These are phyloP conservation scores for Enteromius trimaculatus DNA, from an alignment of 2,797 vertebrate species.

Conservation along the genomic window DNA sequence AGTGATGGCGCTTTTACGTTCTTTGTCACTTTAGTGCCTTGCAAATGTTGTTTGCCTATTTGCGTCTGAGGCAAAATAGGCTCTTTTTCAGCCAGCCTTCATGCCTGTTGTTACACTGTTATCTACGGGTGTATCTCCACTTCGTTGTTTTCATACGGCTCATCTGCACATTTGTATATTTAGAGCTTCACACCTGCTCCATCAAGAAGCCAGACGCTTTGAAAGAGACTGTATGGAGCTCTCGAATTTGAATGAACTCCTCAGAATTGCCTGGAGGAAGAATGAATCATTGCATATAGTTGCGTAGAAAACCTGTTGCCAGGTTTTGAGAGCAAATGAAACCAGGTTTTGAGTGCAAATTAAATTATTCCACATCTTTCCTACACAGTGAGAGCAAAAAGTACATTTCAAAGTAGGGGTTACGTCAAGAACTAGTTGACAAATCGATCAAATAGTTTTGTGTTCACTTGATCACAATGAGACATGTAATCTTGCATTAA, in stretches of 20 bases:
- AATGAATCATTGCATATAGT: constrained; percentile 14
- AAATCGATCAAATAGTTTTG: not conserved
- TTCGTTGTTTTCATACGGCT: constrained; percentile 33
- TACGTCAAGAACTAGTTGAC: not conserved
- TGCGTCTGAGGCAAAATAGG: constrained; percentile 14
- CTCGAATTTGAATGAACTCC: constrained; percentile 53
- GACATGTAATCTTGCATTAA: not conserved
- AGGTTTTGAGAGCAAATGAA: constrained; percentile 12
- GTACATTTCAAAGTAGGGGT: not conserved
- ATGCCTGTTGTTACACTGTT: constrained; percentile 30
- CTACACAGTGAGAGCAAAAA: not conserved
- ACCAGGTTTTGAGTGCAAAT: constrained; percentile 3
- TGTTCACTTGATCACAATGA: not conserved
- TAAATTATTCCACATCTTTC: not conserved
- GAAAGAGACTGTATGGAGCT: constrained; percentile 30
- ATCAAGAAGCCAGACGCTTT: not conserved
- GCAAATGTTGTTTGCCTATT: constrained; percentile 9
- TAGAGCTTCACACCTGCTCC: constrained; percentile 41
- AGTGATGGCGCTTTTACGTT: constrained; percentile 10
- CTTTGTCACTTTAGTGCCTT: constrained; percentile 21
- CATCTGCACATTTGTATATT: constrained; percentile 41
- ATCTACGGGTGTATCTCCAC: constrained; percentile 9
- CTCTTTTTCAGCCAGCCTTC: constrained; percentile 5
- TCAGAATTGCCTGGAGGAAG: constrained; percentile 5
- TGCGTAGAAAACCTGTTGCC: constrained; percentile 6